Evolutionary conservation across 37 sponge, comb jelly and placozoan genomes (phyloP).

Genomic region (Ianthella basta): DNA sequence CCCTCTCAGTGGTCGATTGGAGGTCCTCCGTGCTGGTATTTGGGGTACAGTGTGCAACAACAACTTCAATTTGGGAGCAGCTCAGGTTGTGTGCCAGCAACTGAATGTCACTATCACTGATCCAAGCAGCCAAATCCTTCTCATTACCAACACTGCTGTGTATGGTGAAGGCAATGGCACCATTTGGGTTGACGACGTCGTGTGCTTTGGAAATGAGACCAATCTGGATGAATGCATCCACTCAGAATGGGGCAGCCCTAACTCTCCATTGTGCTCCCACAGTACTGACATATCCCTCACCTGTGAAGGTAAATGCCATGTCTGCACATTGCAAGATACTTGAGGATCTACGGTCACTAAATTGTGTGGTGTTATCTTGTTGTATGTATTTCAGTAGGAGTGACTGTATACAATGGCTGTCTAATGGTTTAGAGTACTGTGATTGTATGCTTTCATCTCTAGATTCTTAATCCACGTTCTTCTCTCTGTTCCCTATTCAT

Average conservation of each 20-base stretch:
- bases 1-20: neutral
- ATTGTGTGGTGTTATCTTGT: too few species aligned
- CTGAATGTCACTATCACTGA: neutral
- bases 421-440: too few species aligned
- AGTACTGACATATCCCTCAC: neutral
- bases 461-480: too few species aligned
- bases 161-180: neutral
- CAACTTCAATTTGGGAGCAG: neutral
- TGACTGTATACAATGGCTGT: too few species aligned
- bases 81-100: constrained; percentile 24
- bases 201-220: constrained; percentile 23
- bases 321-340: too few species aligned
- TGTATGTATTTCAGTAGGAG: too few species aligned
- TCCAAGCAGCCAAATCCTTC: neutral
- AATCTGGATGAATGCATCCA: neutral
- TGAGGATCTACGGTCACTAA: too few species aligned
- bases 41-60: constrained; percentile 26
- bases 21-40: neutral
- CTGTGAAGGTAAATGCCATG: neutral
- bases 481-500: too few species aligned
- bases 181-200: constrained; percentile 29
- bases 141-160: neutral
- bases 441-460: too few species aligned
- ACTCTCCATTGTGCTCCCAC: neutral
- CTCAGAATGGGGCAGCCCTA: neutral